A percentile compares a stretch with the other conserved stretches of the same genome.
Conservation (phyloP, 2,797 vertebrate species). For the Muscicapa comitata region DNA sequence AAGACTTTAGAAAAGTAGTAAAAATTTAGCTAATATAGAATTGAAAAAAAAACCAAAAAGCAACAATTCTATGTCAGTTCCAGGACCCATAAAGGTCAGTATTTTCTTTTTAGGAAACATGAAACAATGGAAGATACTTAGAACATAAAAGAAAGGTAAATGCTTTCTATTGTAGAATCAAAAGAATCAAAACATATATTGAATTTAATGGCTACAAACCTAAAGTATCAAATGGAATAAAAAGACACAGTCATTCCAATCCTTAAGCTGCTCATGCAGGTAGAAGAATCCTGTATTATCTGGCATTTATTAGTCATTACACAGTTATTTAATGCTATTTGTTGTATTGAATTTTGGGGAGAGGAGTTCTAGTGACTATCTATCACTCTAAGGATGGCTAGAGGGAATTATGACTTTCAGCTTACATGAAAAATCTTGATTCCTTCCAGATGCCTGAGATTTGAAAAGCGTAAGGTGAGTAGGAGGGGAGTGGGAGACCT, state of each 20-base stretch:
- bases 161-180: neutral
- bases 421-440: neutral
- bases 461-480: neutral
- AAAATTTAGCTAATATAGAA: neutral
- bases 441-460: constrained; percentile 4
- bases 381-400: neutral
- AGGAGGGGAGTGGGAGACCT: neutral
- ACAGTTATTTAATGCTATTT: neutral
- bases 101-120: neutral
- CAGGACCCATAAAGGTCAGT: neutral
- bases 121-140: neutral
- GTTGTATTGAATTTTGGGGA: neutral
- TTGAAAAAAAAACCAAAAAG: neutral
- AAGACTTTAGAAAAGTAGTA: neutral
- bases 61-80: neutral
- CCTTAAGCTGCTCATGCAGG: neutral
- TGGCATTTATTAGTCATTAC: neutral
- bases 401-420: neutral
- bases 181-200: neutral
- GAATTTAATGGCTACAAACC: neutral
- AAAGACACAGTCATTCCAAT: neutral
- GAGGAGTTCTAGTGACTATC: neutral
- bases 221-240: neutral
- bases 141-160: neutral
- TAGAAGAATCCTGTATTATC: neutral